A percentile compares a stretch with the other conserved stretches of the same genome.
These are phyloP conservation scores for Aspidapion aeneum DNA, from an alignment of 2,888 invertebrate species.

Conservation along the genomic window DNA sequence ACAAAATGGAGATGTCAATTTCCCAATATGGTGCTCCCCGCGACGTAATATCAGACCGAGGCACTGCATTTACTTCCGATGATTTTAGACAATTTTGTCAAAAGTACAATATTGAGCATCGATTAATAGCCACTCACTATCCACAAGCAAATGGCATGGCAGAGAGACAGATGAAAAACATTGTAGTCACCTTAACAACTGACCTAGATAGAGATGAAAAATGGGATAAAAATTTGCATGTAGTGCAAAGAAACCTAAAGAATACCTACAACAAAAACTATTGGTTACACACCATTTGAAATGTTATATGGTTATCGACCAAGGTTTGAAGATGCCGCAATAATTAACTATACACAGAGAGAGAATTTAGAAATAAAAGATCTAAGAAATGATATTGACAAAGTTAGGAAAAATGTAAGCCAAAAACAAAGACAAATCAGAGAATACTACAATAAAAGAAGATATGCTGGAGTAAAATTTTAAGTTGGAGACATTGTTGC, in stretches of 20 bases:
- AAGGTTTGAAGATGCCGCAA: background rate
- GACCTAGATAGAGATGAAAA: background rate
- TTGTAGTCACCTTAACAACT: too few relatives aligned
- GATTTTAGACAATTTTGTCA: too few relatives aligned
- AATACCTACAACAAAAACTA: background rate
- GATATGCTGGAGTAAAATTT: background rate
- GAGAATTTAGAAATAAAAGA: background rate
- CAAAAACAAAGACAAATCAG: too few relatives aligned
- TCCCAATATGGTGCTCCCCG: too few relatives aligned
- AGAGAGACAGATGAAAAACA: too few relatives aligned
- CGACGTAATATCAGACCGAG: too few relatives aligned
- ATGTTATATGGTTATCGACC: background rate
- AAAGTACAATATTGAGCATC: too few relatives aligned
- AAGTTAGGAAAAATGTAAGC: background rate
- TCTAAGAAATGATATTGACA: background rate
- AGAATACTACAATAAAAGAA: background rate
- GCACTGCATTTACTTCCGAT: too few relatives aligned
- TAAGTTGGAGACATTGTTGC: background rate
- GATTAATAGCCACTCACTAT: too few relatives aligned
- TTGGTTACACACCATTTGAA: background rate
- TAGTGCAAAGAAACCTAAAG: background rate
- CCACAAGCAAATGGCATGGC: too few relatives aligned
- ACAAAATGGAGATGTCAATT: too few relatives aligned
- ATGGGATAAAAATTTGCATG: background rate
- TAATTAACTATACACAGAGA: background rate